phyloP scores from a whole-genome alignment of 2,113 vertebrate species.

The Prietella phreatophila region DNA sequence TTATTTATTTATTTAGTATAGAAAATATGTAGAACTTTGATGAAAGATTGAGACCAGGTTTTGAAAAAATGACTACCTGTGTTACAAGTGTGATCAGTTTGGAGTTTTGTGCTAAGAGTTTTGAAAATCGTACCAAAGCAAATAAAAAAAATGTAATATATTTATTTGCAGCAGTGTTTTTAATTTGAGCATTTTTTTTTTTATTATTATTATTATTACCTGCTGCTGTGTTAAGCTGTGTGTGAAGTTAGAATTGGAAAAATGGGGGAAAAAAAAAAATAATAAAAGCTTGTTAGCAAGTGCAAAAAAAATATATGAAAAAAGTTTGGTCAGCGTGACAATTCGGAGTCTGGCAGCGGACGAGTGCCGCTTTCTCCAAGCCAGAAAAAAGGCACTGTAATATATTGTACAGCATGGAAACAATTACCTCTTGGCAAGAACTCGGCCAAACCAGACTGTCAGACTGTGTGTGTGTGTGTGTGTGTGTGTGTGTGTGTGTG shows the following conservation, averaged over 20 bases:
- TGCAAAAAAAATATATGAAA: slow-evolving; percentile 48
- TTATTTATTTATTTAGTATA: no score
- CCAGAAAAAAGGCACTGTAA: slow-evolving; percentile 54
- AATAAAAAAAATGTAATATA: no score
- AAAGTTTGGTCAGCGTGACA: slow-evolving; percentile 45
- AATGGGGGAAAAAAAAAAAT: not conserved
- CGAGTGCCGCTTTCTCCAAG: slow-evolving; percentile 46
- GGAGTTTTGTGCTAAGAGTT: no score
- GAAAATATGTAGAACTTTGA: no score
- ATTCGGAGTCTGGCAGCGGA: slow-evolving; percentile 44
- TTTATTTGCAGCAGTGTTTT: no score
- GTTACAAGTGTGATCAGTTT: no score
- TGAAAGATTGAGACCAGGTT: no score
- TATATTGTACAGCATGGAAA: slow-evolving; percentile 68
- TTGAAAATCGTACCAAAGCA: no score
- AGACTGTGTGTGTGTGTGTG: slow-evolving; percentile 23
- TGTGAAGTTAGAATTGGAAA: not conserved
- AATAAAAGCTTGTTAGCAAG: slow-evolving; percentile 48
- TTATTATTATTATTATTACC: not conserved
- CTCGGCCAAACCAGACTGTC: slow-evolving; percentile 54
- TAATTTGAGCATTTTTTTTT: no score
- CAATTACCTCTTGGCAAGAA: slow-evolving; percentile 67
- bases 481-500: slow-evolving; percentile 28
- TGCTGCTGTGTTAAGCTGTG: slow-evolving; percentile 22
- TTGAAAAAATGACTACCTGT: no score